Percentiles rank a stretch among this genome's conserved stretches.
Conservation (phyloP, 2,113 vertebrate species). For the Rallus limicola region DNA sequence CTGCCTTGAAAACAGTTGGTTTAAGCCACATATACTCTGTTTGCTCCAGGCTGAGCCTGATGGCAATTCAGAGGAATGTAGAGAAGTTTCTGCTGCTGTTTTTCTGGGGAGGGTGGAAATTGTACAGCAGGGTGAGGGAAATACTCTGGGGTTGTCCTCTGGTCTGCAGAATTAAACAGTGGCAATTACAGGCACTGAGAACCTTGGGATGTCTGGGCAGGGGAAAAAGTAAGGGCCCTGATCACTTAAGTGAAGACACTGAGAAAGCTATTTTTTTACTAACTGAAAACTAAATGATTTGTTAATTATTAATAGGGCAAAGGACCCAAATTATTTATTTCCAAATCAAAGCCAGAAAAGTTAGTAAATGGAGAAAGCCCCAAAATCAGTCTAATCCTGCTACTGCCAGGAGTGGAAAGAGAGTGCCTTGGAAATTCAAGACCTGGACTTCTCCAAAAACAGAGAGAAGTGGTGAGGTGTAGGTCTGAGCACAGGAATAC, state of each 20-base stretch:
- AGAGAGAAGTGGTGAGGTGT: background rate
- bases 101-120: conserved; percentile 53
- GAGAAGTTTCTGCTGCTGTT: conserved; percentile 54
- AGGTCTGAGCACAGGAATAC: background rate
- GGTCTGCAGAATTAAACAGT: conserved; percentile 6
- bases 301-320: conserved; percentile 40
- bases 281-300: background rate
- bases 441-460: background rate
- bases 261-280: background rate
- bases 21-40: background rate
- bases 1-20: background rate
- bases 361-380: background rate
- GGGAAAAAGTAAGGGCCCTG: background rate
- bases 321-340: background rate
- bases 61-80: conserved; percentile 33
- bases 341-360: background rate
- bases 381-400: background rate
- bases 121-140: conserved; percentile 43
- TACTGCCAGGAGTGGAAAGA: background rate
- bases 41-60: background rate
- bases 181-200: background rate
- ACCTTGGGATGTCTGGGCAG: conserved; percentile 8
- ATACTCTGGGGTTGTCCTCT: background rate
- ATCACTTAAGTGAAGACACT: background rate
- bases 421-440: background rate